Evolutionary conservation across 2,888 invertebrate species (phyloP), one percentile per base, ranked within the genome.

Genomic region (Zaprionus obscuricornis): DNA sequence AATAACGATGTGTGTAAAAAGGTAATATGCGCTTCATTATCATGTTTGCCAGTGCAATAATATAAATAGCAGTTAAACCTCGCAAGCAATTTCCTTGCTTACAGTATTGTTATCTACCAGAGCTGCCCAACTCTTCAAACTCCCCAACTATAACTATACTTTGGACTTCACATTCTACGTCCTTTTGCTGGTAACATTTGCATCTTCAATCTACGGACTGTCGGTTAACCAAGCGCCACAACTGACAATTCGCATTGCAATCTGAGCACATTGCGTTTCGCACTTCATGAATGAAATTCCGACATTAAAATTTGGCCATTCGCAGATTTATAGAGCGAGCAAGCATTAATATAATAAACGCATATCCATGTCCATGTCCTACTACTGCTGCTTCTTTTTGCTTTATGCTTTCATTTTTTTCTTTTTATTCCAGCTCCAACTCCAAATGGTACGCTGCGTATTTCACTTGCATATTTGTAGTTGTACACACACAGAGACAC

Each of bases 211-310:
- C 6, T 22, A 31, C 8, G 11, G 20, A 31, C 14, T 31, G 16
- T 20, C 4, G 45, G 33, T 50, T 46, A 47, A 34, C 31, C 43
- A n/a, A n/a, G n/a, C n/a, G n/a, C n/a, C 37, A 10, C 17, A 37
- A n/a, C 49, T 55, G 31, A 18, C 46, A 52, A 31, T 43, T 13
- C 36, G 5, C 17, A n/a, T 6, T 18, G 26, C 45, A 54, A 58
- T 42, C 4, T 42, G 13, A n/a, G n/a, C 8, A 40, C 24, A 18
- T 29, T 39, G 36, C 34, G 24, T 67, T 75, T n/a, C 33, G 62
- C 81, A 70, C 65, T 70, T 74, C 65, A 74, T 77, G 74, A 84
- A 78, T 81, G 64, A 57, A 77, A 60, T 67, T 71, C 52, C 27
- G 24, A 49, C 78, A 71, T 71, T 71, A 68, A 81, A 60, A 65